Percentiles rank a stretch among this genome's conserved stretches.
Conservation (phyloP, 2,113 vertebrate genomes). For the Ciconia boyciana region DNA sequence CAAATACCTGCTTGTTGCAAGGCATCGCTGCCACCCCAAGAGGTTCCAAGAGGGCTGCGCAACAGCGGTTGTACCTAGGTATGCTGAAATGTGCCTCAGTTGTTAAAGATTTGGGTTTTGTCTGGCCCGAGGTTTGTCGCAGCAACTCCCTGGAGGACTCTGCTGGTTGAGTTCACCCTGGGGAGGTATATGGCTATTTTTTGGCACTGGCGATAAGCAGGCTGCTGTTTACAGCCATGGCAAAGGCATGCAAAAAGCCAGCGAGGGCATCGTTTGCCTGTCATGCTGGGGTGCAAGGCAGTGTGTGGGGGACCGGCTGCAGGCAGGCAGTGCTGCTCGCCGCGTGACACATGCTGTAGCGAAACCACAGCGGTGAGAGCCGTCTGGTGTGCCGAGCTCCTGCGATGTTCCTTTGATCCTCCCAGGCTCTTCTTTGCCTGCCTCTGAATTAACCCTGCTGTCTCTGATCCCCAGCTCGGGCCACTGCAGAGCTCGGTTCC, state of each 20-base stretch:
- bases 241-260: neutral
- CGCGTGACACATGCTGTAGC: rapidly evolving
- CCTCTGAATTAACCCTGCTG: neutral
- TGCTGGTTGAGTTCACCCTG: neutral
- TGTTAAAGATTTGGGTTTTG: neutral
- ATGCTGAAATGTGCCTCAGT: neutral
- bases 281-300: neutral
- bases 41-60: neutral
- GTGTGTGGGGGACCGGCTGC: rapidly evolving
- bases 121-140: rapidly evolving
- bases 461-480: neutral
- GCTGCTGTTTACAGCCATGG: neutral
- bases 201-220: neutral
- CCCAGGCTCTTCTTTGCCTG: neutral
- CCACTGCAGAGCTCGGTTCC: neutral
- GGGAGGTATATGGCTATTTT: rapidly evolving
- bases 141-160: neutral
- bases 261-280: neutral
- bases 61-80: neutral
- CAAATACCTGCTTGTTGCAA: neutral
- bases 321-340: neutral
- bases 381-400: neutral
- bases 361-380: neutral
- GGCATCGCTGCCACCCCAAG: neutral
- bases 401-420: neutral